A percentile compares a stretch with the other conserved stretches of the same genome.
Evolutionary conservation across 92 coral and sea anemone species (phyloP).

Genomic region (Porites divaricata): DNA sequence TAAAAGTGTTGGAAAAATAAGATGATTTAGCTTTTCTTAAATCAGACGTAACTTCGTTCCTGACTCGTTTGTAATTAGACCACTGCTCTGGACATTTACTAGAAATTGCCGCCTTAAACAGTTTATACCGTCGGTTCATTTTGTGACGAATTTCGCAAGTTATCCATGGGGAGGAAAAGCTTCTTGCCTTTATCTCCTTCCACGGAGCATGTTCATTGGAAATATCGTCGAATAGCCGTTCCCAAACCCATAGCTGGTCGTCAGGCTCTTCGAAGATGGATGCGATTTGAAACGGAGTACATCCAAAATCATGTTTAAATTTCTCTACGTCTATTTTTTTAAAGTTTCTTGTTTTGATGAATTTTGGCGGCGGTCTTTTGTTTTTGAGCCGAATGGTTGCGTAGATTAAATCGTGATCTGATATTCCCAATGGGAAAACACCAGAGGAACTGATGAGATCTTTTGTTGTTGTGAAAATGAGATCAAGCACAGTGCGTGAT

Average conservation of each 20-base stretch:
- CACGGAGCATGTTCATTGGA: conserved; percentile 42
- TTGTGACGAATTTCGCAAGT: conserved; percentile 38
- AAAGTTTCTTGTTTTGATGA: too few species aligned
- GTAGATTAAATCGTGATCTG: conserved; percentile 24
- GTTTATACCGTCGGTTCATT: conserved; percentile 7
- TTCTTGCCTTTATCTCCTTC: conserved; percentile 23
- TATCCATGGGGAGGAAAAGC: conserved; percentile 6
- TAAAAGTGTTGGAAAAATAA: too few species aligned
- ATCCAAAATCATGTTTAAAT: conserved; percentile 12
- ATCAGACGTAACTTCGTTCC: too few species aligned
- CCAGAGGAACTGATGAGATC: conserved; percentile 34
- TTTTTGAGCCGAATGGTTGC: not conserved
- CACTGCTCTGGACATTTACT: not conserved
- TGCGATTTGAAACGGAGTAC: conserved; percentile 27
- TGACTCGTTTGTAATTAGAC: conserved; percentile 21
- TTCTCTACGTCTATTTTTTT: conserved; percentile 17
- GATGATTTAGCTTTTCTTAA: too few species aligned
- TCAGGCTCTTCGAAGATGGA: conserved; percentile 37
- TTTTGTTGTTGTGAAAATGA: conserved; percentile 43
- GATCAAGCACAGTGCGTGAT: conserved; percentile 36
- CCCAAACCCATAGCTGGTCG: conserved; percentile 44
- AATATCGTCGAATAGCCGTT: not conserved
- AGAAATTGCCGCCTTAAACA: conserved; percentile 16
- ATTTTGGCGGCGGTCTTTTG: too few species aligned
- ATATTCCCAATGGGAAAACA: conserved; percentile 29